phyloP scores from a whole-genome alignment of 2,113 vertebrate species.

The Stictonetta naevosa region DNA sequence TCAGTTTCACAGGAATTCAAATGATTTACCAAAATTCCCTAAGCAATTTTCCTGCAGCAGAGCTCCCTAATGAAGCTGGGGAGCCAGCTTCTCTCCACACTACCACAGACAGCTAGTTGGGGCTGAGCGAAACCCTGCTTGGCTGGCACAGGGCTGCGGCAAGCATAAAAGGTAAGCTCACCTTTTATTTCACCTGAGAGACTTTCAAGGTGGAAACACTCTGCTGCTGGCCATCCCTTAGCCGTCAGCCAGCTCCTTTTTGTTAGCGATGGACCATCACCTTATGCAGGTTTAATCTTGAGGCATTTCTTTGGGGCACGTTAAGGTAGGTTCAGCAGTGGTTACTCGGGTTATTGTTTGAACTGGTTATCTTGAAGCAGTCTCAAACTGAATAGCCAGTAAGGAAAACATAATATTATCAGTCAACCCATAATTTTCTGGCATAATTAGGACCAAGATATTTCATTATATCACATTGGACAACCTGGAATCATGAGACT shows the following conservation, averaged over 20 bases:
- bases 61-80: constrained; percentile 61
- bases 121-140: neutral
- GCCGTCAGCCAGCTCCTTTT: neutral
- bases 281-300: neutral
- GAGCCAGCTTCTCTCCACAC: neutral
- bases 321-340: neutral
- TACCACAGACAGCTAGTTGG: neutral
- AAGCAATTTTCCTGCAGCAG: constrained; percentile 51
- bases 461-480: neutral
- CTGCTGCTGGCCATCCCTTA: neutral
- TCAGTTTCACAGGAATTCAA: constrained; percentile 25
- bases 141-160: neutral
- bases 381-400: neutral
- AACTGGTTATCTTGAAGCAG: neutral
- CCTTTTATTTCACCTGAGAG: neutral
- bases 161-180: neutral
- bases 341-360: neutral
- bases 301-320: neutral
- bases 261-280: neutral
- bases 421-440: neutral
- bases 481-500: neutral
- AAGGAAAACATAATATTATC: neutral
- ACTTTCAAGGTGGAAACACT: neutral
- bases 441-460: neutral
- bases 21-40: constrained; percentile 47